phyloP scores from a whole-genome alignment of 2,888 invertebrate genomes.

The Calameuta idolon region DNA sequence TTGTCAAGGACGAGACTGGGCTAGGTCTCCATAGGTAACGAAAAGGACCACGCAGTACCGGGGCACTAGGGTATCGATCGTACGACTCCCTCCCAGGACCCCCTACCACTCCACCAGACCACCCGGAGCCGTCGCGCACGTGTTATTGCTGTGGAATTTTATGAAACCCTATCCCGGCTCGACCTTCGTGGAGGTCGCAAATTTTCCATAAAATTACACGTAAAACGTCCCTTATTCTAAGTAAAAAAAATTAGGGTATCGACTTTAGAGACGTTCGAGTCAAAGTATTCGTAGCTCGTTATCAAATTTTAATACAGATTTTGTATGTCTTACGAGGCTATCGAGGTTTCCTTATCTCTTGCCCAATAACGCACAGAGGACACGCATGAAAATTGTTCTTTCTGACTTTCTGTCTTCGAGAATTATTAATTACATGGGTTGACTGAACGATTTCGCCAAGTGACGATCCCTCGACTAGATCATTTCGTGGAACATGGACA shows the following conservation, averaged over 20 bases:
- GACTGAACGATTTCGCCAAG: not conserved
- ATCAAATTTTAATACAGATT: not conserved
- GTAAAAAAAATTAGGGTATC: not conserved
- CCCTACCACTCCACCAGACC: not conserved
- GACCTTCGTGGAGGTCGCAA: not conserved
- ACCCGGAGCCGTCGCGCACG: not conserved
- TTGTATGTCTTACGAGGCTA: not conserved
- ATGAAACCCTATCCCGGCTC: not conserved
- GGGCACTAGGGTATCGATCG: not conserved
- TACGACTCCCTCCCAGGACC: not conserved
- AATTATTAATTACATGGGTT: not conserved
- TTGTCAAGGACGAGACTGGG: not conserved
- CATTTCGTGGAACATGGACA: not conserved
- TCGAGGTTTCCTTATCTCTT: not conserved
- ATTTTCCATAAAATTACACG: not conserved
- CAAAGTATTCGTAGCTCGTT: not conserved
- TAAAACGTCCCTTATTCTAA: not conserved
- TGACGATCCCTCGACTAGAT: not conserved
- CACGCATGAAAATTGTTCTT: not conserved
- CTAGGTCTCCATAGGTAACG: not conserved
- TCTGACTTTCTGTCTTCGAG: not conserved
- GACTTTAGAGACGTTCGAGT: not conserved
- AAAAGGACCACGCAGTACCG: not conserved
- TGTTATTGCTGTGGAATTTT: not conserved
- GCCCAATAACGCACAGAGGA: not conserved